Percentiles rank a stretch among this genome's conserved stretches.
These are phyloP conservation scores for Erebia ligea DNA, from an alignment of 2,888 invertebrate genomes.

Conservation along the genomic window DNA sequence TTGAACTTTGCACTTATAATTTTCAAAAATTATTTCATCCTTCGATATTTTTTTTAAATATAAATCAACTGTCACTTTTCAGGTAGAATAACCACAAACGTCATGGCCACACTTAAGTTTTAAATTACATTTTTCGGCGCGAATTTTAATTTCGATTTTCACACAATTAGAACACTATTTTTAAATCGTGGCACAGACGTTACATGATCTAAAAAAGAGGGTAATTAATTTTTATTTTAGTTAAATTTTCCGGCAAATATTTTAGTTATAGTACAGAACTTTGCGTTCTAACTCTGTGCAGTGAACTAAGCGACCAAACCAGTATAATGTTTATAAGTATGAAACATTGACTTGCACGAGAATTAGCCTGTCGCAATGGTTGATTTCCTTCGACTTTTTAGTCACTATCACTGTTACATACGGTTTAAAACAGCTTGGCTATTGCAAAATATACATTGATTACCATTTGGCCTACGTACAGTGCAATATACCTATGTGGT, in stretches of 20 bases:
- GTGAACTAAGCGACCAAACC: slow-evolving; percentile 73
- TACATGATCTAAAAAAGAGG: too few species aligned
- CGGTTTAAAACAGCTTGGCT: slow-evolving; percentile 48
- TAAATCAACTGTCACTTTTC: slow-evolving; percentile 34
- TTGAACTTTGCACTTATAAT: slow-evolving; percentile 44
- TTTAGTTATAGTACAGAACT: slow-evolving; percentile 53
- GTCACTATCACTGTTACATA: slow-evolving; percentile 34
- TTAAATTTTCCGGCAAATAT: slow-evolving; percentile 4
- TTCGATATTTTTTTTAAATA: slow-evolving; percentile 27
- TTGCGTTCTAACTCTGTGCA: slow-evolving; percentile 72
- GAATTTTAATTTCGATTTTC: slow-evolving; percentile 14
- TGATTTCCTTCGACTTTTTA: slow-evolving; percentile 43
- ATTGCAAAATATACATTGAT: slow-evolving; percentile 47
- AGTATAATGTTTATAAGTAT: slow-evolving; percentile 77
- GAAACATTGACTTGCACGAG: slow-evolving; percentile 67
- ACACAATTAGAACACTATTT: neutral
- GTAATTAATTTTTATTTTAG: slow-evolving; percentile 1
- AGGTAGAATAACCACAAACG: slow-evolving; percentile 39
- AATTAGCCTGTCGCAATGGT: slow-evolving; percentile 69
- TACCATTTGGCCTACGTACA: slow-evolving; percentile 56
- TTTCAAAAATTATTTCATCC: slow-evolving; percentile 9
- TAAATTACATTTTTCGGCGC: slow-evolving; percentile 31
- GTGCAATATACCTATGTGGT: slow-evolving; percentile 59
- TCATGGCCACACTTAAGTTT: slow-evolving; percentile 39
- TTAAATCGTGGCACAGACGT: slow-evolving; percentile 5